A percentile compares a stretch with the other conserved stretches of the same genome.
phyloP scores from a whole-genome alignment of 23 tunicate genomes.

The Botrylloides violaceus region DNA sequence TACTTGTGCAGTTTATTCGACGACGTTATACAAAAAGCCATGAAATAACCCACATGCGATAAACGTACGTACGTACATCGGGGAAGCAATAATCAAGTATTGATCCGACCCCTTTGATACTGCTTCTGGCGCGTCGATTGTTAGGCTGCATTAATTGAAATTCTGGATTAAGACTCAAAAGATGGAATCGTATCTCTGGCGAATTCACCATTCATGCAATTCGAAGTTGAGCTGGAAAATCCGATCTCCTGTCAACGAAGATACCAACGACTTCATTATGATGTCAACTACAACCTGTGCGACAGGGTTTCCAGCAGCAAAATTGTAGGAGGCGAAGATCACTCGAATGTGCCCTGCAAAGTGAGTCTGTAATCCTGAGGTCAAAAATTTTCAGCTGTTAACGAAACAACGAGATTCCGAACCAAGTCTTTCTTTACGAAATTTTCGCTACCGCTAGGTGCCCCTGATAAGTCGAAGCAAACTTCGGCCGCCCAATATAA shows the following conservation, averaged over 20 bases:
- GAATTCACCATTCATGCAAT: neutral
- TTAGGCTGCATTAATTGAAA: neutral
- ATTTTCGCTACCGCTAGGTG: no score
- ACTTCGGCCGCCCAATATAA: no score
- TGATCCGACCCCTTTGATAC: neutral
- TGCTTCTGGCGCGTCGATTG: neutral
- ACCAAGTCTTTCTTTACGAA: no score
- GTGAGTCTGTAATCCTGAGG: neutral
- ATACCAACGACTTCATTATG: slow-evolving; percentile 51
- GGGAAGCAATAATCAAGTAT: neutral
- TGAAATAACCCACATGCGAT: no score
- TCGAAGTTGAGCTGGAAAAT: slow-evolving; percentile 31
- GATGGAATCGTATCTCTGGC: neutral
- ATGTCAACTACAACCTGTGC: slow-evolving; percentile 68
- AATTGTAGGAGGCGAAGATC: neutral
- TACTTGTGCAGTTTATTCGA: no score
- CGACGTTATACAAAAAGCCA: no score
- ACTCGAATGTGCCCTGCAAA: neutral
- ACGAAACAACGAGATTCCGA: no score
- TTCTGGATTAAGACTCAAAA: neutral
- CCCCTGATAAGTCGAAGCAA: no score
- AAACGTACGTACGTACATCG: neutral
- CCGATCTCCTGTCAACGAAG: slow-evolving; percentile 49
- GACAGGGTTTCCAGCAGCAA: slow-evolving; percentile 22
- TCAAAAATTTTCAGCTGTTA: no score